Conservation (phyloP, 2,888 invertebrate species). For the Watsonalla cultraria region DNA sequence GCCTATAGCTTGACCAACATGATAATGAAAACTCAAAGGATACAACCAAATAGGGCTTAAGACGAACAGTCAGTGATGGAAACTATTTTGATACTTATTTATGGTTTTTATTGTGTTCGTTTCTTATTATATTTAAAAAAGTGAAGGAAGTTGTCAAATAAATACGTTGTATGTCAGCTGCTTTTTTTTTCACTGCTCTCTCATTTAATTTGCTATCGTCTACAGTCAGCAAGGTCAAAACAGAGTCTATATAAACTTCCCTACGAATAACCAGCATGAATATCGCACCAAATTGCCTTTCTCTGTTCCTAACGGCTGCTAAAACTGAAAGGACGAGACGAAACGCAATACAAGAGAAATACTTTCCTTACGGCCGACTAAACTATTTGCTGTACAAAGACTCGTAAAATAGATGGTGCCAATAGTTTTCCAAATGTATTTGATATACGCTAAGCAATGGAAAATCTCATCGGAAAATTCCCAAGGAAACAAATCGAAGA, state of each 20-base stretch:
- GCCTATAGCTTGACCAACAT: no score
- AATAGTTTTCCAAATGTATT: slow-evolving; percentile 1
- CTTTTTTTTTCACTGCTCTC: no score
- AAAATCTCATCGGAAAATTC: slow-evolving; percentile 26
- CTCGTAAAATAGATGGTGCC: slow-evolving; percentile 1
- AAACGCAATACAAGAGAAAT: slow-evolving; percentile 13
- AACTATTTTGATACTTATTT: no score
- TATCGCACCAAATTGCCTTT: slow-evolving; percentile 2
- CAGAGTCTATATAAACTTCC: not conserved
- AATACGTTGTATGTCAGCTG: no score
- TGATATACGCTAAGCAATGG: slow-evolving; percentile 17
- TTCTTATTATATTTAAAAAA: no score
- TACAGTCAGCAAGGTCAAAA: not conserved
- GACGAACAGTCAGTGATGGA: no score
- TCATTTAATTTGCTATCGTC: no score
- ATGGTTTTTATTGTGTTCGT: no score
- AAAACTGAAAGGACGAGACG: slow-evolving; percentile 20
- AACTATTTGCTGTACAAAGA: slow-evolving; percentile 3
- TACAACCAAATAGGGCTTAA: no score
- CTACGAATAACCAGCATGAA: not conserved
- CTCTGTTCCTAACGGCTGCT: slow-evolving; percentile 17
- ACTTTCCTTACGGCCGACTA: not conserved
- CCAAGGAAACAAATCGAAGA: slow-evolving; percentile 36
- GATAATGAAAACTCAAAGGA: no score
- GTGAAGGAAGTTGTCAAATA: no score